A percentile compares a stretch with the other conserved stretches of the same genome.
Conservation (phyloP, 2,888 invertebrate genomes). For the Tenthredo amoena region DNA sequence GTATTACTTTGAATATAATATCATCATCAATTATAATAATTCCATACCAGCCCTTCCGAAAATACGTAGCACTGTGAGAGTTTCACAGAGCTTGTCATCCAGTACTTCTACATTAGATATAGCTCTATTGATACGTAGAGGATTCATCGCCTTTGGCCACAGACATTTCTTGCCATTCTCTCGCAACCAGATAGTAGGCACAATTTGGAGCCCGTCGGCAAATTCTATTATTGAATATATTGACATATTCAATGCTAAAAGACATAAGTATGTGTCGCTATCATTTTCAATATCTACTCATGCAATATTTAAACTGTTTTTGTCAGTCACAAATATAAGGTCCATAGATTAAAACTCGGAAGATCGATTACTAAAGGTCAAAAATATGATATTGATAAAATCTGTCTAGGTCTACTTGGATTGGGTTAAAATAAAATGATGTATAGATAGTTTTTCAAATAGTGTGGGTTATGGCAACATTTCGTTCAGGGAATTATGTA, state of each 20-base stretch:
- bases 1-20: too few relatives aligned
- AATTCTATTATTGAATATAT: constrained; percentile 5
- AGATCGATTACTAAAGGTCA: too few relatives aligned
- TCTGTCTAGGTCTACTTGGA: too few relatives aligned
- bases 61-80: neutral
- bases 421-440: too few relatives aligned
- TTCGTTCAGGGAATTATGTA: neutral
- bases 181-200: neutral
- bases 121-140: neutral
- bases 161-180: neutral
- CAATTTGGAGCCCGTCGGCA: neutral
- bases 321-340: neutral
- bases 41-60: neutral
- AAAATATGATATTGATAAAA: too few relatives aligned
- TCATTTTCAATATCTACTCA: neutral
- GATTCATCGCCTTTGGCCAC: neutral
- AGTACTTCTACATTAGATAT: neutral
- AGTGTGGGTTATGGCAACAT: too few relatives aligned
- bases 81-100: neutral
- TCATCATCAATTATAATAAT: neutral
- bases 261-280: neutral
- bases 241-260: neutral
- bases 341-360: too few relatives aligned
- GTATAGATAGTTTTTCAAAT: too few relatives aligned
- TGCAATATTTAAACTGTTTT: neutral